Percentiles rank a stretch among this genome's conserved stretches.
These are phyloP conservation scores for Aspidoscelis tigris DNA, from an alignment of 2,113 vertebrate species.

Conservation along the genomic window DNA sequence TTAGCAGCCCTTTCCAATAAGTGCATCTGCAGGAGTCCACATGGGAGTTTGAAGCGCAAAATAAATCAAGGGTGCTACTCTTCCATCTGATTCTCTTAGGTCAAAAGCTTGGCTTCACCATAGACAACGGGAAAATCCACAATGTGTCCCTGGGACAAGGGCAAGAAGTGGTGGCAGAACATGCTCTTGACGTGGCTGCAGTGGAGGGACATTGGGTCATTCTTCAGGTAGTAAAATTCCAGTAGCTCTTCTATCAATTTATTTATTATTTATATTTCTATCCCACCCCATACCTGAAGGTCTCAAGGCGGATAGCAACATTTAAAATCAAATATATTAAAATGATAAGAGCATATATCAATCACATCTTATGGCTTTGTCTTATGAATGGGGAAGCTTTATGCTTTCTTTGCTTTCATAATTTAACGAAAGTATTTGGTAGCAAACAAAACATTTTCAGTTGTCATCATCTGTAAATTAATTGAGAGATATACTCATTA, in stretches of 20 bases:
- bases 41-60: background rate
- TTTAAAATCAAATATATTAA: no score
- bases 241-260: background rate
- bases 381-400: fast-evolving
- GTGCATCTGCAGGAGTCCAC: background rate
- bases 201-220: conserved; percentile 80
- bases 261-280: no score
- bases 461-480: background rate
- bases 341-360: no score
- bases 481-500: background rate
- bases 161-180: conserved; percentile 76
- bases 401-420: background rate
- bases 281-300: no score
- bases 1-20: fast-evolving
- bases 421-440: background rate
- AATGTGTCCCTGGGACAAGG: conserved; percentile 81
- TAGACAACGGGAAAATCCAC: conserved; percentile 77
- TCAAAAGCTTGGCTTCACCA: conserved; percentile 76
- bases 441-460: background rate
- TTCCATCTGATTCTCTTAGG: conserved; percentile 43
- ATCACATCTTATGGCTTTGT: background rate
- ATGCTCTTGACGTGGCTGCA: conserved; percentile 70
- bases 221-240: conserved; percentile 69
- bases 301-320: no score
- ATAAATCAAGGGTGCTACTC: fast-evolving